Percentiles rank a stretch among this genome's conserved stretches.
Conservation (phyloP, 1,140 invertebrate species). For the Neotoxoptera formosana region DNA sequence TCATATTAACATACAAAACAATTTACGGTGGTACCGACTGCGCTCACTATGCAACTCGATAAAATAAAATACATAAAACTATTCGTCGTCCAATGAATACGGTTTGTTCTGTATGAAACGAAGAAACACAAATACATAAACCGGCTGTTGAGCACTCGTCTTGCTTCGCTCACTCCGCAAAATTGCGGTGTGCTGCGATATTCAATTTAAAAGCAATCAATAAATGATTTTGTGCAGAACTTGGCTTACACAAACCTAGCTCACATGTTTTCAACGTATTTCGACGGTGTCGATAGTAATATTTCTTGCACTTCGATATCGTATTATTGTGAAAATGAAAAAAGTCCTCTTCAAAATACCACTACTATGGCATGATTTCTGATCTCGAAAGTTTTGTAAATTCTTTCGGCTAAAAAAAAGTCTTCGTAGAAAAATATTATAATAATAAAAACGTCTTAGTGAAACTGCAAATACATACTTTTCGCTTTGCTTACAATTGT, state of each 20-base stretch:
- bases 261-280: background rate
- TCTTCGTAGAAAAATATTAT: background rate
- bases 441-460: background rate
- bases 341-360: background rate
- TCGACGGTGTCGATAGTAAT: background rate
- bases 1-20: background rate
- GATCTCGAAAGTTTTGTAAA: background rate
- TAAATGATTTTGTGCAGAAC: background rate
- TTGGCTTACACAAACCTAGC: background rate
- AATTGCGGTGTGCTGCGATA: background rate
- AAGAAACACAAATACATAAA: background rate
- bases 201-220: background rate
- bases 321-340: constrained; percentile 8
- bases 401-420: background rate
- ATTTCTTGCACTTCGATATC: background rate
- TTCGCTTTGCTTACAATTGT: background rate
- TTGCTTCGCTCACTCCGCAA: background rate
- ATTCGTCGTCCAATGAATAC: background rate
- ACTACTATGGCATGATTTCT: background rate
- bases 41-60: background rate
- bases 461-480: background rate
- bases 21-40: background rate
- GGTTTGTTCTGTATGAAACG: background rate
- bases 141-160: background rate
- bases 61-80: background rate